Evolutionary conservation across 2,113 vertebrate genomes (phyloP).

Genomic region (Python bivittatus): DNA sequence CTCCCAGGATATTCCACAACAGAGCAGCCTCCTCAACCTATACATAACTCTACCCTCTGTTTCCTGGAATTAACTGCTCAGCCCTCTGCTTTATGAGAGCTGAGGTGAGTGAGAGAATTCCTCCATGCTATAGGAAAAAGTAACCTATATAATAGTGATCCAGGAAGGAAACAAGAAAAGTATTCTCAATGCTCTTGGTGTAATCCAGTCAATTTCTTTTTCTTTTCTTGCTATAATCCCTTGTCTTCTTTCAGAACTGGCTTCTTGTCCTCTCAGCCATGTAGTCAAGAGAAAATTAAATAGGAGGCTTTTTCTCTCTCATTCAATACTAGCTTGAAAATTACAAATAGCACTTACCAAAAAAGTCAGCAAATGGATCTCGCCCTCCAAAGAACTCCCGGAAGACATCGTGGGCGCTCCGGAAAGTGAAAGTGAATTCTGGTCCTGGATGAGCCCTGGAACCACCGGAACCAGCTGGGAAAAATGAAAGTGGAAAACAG

Average conservation of each 20-base stretch:
- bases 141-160: neutral
- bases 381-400: constrained; percentile 90
- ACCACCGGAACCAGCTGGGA: constrained; percentile 68
- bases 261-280: neutral
- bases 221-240: neutral
- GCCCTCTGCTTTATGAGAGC: neutral
- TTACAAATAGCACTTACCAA: constrained; percentile 75
- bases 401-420: constrained; percentile 95
- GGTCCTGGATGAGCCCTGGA: constrained; percentile 67
- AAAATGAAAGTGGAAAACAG: neutral
- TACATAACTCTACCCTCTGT: neutral
- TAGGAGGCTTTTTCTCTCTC: neutral
- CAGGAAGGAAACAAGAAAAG: neutral
- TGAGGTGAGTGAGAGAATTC: neutral
- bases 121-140: neutral
- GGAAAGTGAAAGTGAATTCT: constrained; percentile 93
- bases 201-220: neutral
- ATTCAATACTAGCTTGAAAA: neutral
- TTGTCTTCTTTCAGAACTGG: neutral
- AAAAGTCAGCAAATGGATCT: constrained; percentile 91
- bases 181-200: neutral
- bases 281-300: neutral
- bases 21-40: neutral
- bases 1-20: fast-evolving
- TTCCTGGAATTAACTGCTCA: neutral